Evolutionary conservation across 2,888 invertebrate genomes (phyloP), one percentile per base, ranked within the genome.

Genomic region (Cerastis rubricosa): DNA sequence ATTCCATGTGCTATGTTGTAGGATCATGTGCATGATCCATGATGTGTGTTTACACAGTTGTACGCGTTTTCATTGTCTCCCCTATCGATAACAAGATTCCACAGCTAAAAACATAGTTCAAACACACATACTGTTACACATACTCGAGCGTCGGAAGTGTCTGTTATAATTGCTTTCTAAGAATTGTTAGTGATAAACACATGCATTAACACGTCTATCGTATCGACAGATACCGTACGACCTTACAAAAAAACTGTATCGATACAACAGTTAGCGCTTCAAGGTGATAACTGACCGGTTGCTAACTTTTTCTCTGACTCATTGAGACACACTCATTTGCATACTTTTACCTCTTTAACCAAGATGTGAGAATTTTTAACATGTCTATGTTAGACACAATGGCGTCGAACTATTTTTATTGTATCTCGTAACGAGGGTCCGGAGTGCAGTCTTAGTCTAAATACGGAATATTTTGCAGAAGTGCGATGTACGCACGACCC

Each of bases 31-130:
- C 76, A 84, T 79, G 71, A 78, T 80, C 71, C 82, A 73, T 69
- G 73, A 76, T n/a, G 61, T 81, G 66, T 92, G 91, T 94, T 94
- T 93, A 90, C 85, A 93, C 94, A 94, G 94, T 91, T 94, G 94
- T 90, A 85, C 83, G 79, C 85, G 86, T 88, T 89, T 90, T 90
- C 91, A 91, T 93, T 92, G 92, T 93, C 85, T 90, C 84, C 69
- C 71, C 81, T 87, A 89, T 90, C 89, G 90, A 92, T 91, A 93
- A 93, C 91, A 93, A 91, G 90, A 93, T 94, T 94, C 94, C 94
- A 89, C 83, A 89, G 89, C 89, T 85, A 89, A 84, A 85, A 90
- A 93, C 93, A 92, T 92, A 90, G 90, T 88, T 83, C 74, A 83
- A 89, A 90, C 91, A 89, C 74, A 77, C 61, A 90, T 43, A 64